phyloP scores from a whole-genome alignment of 1,140 invertebrate genomes.

The Ceratosolen solmsi region DNA sequence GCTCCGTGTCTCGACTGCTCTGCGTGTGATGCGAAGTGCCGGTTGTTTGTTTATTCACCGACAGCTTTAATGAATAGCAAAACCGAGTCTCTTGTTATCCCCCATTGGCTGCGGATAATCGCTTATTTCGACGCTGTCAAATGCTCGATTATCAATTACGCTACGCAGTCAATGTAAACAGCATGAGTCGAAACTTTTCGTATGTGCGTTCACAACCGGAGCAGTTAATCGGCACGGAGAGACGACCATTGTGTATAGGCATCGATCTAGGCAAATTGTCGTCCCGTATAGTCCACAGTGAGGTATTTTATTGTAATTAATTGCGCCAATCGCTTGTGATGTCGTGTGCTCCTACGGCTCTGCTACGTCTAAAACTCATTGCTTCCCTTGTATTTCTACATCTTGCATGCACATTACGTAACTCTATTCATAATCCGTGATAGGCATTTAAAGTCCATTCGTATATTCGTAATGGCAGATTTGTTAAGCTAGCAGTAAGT shows the following conservation, averaged over 20 bases:
- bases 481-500: too few species aligned
- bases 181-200: slow-evolving; percentile 1
- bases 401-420: too few species aligned
- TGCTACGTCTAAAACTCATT: too few species aligned
- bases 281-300: too few species aligned
- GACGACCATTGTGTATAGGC: not conserved
- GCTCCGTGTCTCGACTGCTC: not conserved
- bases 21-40: slow-evolving; percentile 43
- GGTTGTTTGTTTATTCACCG: slow-evolving; percentile 65
- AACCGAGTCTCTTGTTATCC: slow-evolving; percentile 61
- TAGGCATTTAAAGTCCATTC: too few species aligned
- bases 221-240: not conserved
- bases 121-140: slow-evolving; percentile 38
- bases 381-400: too few species aligned
- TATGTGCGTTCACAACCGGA: not conserved
- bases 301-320: too few species aligned
- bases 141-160: slow-evolving; percentile 38
- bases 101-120: slow-evolving; percentile 46
- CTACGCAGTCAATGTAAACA: not conserved
- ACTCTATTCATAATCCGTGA: too few species aligned
- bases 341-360: too few species aligned
- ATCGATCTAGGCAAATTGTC: not conserved
- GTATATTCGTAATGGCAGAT: too few species aligned
- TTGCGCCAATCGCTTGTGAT: too few species aligned
- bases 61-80: slow-evolving; percentile 69